Evolutionary conservation across 2,113 vertebrate genomes (phyloP).

Genomic region (Callospermophilus lateralis): DNA sequence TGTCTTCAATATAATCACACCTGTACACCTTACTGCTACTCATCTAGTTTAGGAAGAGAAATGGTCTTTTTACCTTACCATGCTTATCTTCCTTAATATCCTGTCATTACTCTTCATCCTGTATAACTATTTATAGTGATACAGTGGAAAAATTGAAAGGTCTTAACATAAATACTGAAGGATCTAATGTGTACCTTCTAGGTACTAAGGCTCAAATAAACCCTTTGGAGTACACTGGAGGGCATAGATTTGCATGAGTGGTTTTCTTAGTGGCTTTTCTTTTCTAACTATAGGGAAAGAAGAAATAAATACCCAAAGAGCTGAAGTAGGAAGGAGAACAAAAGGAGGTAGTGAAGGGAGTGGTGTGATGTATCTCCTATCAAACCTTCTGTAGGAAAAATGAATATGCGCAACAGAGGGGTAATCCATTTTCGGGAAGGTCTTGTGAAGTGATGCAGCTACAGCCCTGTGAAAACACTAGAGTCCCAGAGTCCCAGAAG

Average conservation of each 20-base stretch:
- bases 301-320: neutral
- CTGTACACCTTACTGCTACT: neutral
- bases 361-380: neutral
- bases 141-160: neutral
- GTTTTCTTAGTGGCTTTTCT: neutral
- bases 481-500: neutral
- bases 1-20: neutral
- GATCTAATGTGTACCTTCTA: neutral
- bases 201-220: neutral
- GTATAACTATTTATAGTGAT: neutral
- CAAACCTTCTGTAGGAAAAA: neutral
- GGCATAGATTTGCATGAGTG: neutral
- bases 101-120: neutral
- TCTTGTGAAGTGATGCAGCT: neutral
- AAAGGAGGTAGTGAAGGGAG: neutral
- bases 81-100: neutral
- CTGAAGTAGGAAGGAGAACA: neutral
- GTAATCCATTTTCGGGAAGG: neutral
- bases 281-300: neutral
- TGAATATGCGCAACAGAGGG: neutral
- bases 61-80: neutral
- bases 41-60: conserved; percentile 54
- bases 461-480: neutral
- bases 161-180: neutral
- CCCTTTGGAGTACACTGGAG: neutral